phyloP scores from a whole-genome alignment of 2,797 vertebrate genomes.

The Acipenser oxyrinchus region DNA sequence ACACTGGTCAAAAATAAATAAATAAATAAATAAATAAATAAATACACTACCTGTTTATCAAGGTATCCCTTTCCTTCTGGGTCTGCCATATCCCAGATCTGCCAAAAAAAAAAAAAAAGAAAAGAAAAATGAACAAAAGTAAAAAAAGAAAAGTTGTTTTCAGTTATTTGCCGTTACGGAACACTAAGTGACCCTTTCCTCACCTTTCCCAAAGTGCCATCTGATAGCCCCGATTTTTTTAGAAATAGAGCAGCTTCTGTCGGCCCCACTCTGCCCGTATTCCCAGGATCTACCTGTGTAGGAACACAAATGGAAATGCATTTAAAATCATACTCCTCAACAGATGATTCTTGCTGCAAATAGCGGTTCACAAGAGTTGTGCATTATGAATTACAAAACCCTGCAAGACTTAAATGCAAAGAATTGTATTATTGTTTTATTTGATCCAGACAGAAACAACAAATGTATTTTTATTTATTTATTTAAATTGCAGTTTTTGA shows the following conservation, averaged over 20 bases:
- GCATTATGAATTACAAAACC: no score
- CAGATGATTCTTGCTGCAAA: no score
- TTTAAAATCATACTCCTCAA: background rate
- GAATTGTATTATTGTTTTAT: no score
- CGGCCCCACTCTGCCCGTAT: conserved; percentile 83
- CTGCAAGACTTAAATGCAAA: no score
- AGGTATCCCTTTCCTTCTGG: conserved; percentile 93
- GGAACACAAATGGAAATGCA: conserved; percentile 4
- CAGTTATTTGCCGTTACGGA: background rate
- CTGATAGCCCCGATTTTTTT: conserved; percentile 89
- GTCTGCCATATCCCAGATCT: conserved; percentile 98
- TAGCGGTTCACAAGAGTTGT: no score
- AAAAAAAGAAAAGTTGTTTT: no score
- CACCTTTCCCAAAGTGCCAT: conserved; percentile 86
- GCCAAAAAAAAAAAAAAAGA: conserved; percentile 28
- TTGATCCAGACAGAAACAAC: no score
- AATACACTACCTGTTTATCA: conserved; percentile 81
- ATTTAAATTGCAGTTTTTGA: no score
- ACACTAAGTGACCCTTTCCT: conserved; percentile 17
- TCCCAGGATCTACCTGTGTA: conserved; percentile 85
- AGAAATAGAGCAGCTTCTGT: conserved; percentile 91
- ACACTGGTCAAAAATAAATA: background rate
- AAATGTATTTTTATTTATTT: no score
- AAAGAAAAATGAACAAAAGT: background rate
- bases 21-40: background rate